A percentile compares a stretch with the other conserved stretches of the same genome.
Evolutionary conservation across 2,797 vertebrate species (phyloP).

Genomic region (Coracias cyanogaster): DNA sequence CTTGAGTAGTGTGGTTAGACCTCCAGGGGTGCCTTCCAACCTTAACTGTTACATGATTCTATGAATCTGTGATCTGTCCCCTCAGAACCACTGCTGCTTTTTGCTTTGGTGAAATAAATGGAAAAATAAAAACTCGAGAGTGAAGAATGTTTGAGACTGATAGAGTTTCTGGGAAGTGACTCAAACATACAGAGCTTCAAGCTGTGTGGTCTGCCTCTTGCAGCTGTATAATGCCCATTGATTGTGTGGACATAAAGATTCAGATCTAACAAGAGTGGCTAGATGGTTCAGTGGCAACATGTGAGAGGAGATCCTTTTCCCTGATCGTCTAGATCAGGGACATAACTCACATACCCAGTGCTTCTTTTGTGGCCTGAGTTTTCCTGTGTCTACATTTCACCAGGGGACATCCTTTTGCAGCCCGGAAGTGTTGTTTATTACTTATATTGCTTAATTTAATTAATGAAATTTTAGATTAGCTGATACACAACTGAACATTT

Average conservation of each 20-base stretch:
- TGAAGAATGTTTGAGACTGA: not conserved
- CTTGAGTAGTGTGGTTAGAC: not conserved
- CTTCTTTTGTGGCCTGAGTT: not conserved
- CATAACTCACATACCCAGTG: not conserved
- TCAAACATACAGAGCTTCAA: not conserved
- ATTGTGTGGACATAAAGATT: not conserved
- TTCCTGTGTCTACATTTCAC: not conserved
- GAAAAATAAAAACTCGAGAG: not conserved
- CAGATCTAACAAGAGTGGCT: not conserved
- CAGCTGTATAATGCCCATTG: not conserved
- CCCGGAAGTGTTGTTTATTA: not conserved
- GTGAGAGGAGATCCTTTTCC: not conserved
- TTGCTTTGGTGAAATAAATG: not conserved
- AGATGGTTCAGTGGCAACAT: not conserved
- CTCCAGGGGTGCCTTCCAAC: accelerated
- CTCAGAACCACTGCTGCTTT: not conserved
- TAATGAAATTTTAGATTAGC: not conserved
- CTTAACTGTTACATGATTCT: not conserved
- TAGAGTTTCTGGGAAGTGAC: not conserved
- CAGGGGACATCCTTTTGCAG: not conserved
- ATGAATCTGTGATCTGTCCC: not conserved
- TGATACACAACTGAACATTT: not conserved
- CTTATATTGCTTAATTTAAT: not conserved
- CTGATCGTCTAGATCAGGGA: not conserved
- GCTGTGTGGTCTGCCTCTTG: not conserved